Conservation (phyloP, 2,113 vertebrate species). For the Pseudolaguvia tuberculata region DNA sequence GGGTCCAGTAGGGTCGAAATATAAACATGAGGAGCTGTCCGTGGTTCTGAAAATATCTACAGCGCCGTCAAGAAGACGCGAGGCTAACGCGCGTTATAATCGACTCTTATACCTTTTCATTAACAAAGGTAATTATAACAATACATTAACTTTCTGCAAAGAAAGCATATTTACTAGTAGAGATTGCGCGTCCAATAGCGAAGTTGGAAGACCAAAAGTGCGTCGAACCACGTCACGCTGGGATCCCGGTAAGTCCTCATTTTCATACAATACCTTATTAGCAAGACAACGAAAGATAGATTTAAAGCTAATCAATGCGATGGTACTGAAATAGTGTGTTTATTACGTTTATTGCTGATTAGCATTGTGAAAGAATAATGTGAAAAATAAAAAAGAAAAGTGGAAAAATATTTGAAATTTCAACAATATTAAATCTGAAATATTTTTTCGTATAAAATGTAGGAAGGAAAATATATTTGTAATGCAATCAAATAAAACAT, state of each 20-base stretch:
- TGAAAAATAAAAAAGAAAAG: no score
- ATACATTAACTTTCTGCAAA: background rate
- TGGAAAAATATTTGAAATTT: background rate
- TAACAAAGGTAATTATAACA: conserved; percentile 11
- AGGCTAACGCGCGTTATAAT: conserved; percentile 14
- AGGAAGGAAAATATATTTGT: background rate
- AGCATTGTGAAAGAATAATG: no score
- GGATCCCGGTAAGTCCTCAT: conserved; percentile 51
- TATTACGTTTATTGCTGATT: background rate
- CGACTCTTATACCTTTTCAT: background rate
- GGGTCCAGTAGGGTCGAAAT: conserved; percentile 43
- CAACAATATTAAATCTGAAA: background rate
- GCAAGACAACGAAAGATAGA: background rate
- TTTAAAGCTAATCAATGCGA: background rate
- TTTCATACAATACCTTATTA: conserved; percentile 30
- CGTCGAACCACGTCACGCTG: conserved; percentile 36
- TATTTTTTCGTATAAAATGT: background rate
- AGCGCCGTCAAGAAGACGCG: conserved; percentile 36
- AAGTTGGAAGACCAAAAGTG: conserved; percentile 37
- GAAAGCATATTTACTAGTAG: conserved; percentile 11
- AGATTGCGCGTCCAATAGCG: conserved; percentile 14
- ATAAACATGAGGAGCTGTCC: conserved; percentile 61
- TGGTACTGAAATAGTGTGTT: no score
- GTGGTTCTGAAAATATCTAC: conserved; percentile 60
- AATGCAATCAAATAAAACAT: background rate